Evolutionary conservation across 1,140 invertebrate genomes (phyloP).

Genomic region (Aleiodes sp.): DNA sequence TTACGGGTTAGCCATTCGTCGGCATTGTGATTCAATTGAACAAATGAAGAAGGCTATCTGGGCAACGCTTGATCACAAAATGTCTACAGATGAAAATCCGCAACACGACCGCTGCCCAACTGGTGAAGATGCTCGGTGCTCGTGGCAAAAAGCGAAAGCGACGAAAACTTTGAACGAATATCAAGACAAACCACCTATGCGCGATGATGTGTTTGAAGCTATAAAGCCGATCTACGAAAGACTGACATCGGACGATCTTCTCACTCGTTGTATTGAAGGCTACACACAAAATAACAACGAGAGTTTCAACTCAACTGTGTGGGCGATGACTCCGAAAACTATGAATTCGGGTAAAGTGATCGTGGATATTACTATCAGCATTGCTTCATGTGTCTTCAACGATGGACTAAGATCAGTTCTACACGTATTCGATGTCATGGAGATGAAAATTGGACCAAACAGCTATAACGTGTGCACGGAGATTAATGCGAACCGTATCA

Average conservation of each 20-base stretch:
- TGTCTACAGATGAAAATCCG: constrained; percentile 35
- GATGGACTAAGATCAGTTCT: background rate
- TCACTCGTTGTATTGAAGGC: constrained; percentile 13
- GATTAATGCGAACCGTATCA: constrained; percentile 8
- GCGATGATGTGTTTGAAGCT: background rate
- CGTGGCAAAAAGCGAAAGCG: constrained; percentile 24
- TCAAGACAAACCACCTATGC: constrained; percentile 3
- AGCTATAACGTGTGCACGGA: constrained; percentile 1
- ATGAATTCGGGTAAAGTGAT: constrained; percentile 16
- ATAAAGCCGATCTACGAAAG: constrained; percentile 20
- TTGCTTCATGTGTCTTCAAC: background rate
- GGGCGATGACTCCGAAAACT: constrained; percentile 20
- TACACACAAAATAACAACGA: constrained; percentile 29
- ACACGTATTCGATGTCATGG: background rate
- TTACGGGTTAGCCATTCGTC: constrained; percentile 36
- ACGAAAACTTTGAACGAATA: constrained; percentile 14
- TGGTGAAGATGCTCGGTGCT: constrained; percentile 31
- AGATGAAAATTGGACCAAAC: constrained; percentile 10
- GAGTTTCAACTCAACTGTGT: constrained; percentile 24
- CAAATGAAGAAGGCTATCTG: constrained; percentile 32
- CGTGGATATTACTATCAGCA: background rate
- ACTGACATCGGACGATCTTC: constrained; percentile 1
- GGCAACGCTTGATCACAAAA: constrained; percentile 32
- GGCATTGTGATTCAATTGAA: constrained; percentile 32
- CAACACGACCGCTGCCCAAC: constrained; percentile 28